These are phyloP conservation scores for Artemia sinica DNA, from an alignment of 2,888 invertebrate species.

Conservation along the genomic window DNA sequence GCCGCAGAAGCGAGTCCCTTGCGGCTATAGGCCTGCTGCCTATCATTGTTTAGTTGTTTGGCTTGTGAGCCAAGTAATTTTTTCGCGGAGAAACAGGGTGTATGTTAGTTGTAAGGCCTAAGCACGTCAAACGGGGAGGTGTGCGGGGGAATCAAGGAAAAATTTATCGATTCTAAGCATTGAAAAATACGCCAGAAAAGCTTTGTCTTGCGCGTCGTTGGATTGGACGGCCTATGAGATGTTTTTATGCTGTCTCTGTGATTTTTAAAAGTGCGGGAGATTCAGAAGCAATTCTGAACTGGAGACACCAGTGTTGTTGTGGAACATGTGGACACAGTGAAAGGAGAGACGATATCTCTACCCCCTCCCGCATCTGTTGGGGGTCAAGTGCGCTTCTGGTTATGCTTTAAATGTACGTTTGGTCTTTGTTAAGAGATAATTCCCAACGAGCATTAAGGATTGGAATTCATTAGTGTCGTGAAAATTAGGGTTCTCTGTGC, in stretches of 20 bases:
- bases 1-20: no score
- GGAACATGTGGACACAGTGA: slow-evolving; percentile 1
- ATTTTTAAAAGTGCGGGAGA: slow-evolving; percentile 5
- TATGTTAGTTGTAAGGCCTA: slow-evolving; percentile 5
- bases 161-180: slow-evolving; percentile 11
- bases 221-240: slow-evolving; percentile 11
- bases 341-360: background rate
- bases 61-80: slow-evolving; percentile 12
- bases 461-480: no score
- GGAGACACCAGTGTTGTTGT: background rate
- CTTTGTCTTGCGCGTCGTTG: slow-evolving; percentile 3
- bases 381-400: slow-evolving; percentile 5
- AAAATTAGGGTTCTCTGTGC: no score
- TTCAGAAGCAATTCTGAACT: slow-evolving; percentile 3
- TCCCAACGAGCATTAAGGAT: no score
- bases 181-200: slow-evolving; percentile 12
- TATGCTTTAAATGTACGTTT: slow-evolving; percentile 10
- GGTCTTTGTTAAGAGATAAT: slow-evolving; percentile 1
- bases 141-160: slow-evolving; percentile 10
- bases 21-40: background rate
- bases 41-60: background rate
- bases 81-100: slow-evolving; percentile 1
- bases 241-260: slow-evolving; percentile 12
- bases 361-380: slow-evolving; percentile 5
- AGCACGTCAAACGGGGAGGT: slow-evolving; percentile 12